Base-by-base conservation (phyloP, 2,888 invertebrate species). In the Caenorhabditis sp. region DNA sequence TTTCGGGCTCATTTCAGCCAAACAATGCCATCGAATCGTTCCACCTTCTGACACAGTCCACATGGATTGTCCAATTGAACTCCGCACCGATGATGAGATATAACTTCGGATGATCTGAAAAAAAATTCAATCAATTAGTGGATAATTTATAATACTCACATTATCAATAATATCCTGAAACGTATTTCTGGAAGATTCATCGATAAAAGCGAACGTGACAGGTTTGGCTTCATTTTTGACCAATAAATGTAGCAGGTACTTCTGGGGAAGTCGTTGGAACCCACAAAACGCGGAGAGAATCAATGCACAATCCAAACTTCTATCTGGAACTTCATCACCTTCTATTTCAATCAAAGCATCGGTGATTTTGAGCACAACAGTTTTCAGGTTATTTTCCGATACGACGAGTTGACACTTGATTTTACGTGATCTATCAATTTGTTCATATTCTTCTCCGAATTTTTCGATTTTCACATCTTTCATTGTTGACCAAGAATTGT, bases 1-100 rank as follows among this genome's bases (percentile, higher is more conserved):
- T 20, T 63, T 52, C 1, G 26, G 5, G 52, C 61, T 62, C 62
- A 73, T 59, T 52, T 73, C 72, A 1, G 68, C 67, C 14, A 73
- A 59, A 61, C 72, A 73, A 58, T 68, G 67, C 68, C 68, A 73
- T 50, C 68, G 64, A 31, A 73, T 59, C 43, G 52, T 53, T n/a
- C 67, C 67, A 25, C 50, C 56, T 12, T 14, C n/a, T 14, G 63
- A 68, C 23, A 68, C 56, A 1, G 65, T 49, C 72, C 72, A 73
- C 65, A 73, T 67, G 7, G 59, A 56, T 27, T 73, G 62, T 12
- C 68, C 62, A 31, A 50, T 54, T 7, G 65, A 56, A 43, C 21
- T 59, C 12, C 72, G 61, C 26, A 65, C 62, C 4, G 67, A 57
- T n/a, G 53, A 52, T 5, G 38, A 31, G 0, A 73, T 65, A 17